Evolutionary conservation across 2,797 vertebrate genomes (phyloP).

Genomic region (Artibeus jamaicensis): DNA sequence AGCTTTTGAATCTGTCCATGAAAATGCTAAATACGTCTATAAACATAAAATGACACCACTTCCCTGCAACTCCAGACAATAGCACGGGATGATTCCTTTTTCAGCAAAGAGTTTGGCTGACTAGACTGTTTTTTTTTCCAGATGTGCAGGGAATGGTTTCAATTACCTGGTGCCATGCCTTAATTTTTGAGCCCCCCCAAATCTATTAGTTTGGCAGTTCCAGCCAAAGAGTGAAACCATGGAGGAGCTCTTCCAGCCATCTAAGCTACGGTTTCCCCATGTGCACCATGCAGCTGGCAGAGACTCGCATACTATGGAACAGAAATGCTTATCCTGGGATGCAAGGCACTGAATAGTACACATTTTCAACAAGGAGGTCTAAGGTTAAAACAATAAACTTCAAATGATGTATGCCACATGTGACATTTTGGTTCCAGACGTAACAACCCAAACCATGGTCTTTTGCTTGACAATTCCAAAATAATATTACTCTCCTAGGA

Average conservation of each 20-base stretch:
- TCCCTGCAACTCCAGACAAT: constrained; percentile 56
- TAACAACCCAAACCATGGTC: constrained; percentile 62
- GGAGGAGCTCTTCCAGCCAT: constrained; percentile 34
- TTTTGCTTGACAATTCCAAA: constrained; percentile 72
- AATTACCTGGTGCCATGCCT: constrained; percentile 69
- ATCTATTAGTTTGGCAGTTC: constrained; percentile 54
- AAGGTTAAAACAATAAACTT: constrained; percentile 73
- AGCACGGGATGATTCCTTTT: constrained; percentile 67
- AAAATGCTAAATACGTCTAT: constrained; percentile 79
- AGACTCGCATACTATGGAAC: background rate
- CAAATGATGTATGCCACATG: constrained; percentile 57
- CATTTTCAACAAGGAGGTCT: constrained; percentile 60
- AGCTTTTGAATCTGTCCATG: constrained; percentile 72
- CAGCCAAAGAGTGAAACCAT: constrained; percentile 32
- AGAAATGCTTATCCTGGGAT: constrained; percentile 49
- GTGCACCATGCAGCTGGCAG: constrained; percentile 62
- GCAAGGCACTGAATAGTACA: constrained; percentile 49
- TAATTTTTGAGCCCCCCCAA: constrained; percentile 58
- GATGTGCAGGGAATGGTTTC: constrained; percentile 68
- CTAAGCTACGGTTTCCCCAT: constrained; percentile 40
- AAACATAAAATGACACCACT: constrained; percentile 69
- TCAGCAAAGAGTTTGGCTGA: constrained; percentile 45
- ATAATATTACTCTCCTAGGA: constrained; percentile 48
- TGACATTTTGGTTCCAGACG: constrained; percentile 54
- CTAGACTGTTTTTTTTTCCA: constrained; percentile 61